Conservation (phyloP, 2,113 vertebrate species). For the Hydrolagus affinis region DNA sequence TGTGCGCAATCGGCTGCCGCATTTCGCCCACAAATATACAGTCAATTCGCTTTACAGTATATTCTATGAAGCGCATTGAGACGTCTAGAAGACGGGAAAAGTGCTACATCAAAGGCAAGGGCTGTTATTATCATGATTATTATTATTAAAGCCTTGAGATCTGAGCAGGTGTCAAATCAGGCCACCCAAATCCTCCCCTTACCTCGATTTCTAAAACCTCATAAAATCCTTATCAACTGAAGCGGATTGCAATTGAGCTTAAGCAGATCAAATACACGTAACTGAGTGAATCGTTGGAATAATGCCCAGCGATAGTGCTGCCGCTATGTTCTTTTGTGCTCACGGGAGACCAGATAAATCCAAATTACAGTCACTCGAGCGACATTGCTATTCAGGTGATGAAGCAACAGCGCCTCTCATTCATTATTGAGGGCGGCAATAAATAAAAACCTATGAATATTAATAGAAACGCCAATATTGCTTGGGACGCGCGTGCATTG, state of each 20-base stretch:
- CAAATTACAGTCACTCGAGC: not conserved
- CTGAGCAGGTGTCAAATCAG: too few species aligned
- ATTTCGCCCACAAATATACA: too few species aligned
- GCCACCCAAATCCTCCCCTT: too few species aligned
- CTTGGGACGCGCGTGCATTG: not conserved
- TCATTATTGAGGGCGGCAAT: not conserved
- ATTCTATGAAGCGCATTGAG: too few species aligned
- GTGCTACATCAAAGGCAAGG: too few species aligned
- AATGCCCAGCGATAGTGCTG: not conserved
- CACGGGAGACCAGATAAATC: not conserved
- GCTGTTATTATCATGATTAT: too few species aligned
- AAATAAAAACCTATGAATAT: not conserved
- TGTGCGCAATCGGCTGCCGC: too few species aligned
- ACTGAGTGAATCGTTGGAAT: conserved; percentile 11
- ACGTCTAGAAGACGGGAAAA: too few species aligned
- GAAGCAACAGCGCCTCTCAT: not conserved
- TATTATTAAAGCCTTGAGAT: too few species aligned
- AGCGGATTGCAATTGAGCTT: not conserved
- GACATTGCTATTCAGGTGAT: not conserved
- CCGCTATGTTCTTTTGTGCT: not conserved
- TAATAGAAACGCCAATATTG: not conserved
- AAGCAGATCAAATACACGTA: not conserved
- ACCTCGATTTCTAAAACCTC: not conserved
- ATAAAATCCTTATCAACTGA: not conserved
- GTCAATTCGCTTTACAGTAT: too few species aligned